Conservation (phyloP, 2,888 invertebrate species). For the Brachypalpus laphriformis region DNA sequence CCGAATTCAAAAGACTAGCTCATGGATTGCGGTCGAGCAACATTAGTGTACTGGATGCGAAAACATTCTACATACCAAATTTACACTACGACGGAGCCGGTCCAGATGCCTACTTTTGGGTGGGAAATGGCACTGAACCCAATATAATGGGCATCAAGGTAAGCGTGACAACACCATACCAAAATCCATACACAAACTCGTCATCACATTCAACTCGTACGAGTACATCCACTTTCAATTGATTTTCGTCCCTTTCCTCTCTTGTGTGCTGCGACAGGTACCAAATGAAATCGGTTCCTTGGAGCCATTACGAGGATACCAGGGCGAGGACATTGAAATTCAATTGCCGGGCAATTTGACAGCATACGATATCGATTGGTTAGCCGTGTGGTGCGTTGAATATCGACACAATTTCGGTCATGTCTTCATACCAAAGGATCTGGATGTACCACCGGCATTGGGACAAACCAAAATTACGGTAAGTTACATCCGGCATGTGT, state of each 20-base stretch:
- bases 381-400: conserved; percentile 95
- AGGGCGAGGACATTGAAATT: conserved; percentile 96
- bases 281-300: conserved; percentile 94
- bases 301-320: conserved; percentile 91
- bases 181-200: background rate
- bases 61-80: conserved; percentile 96
- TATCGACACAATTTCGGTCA: conserved; percentile 96
- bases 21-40: conserved; percentile 95
- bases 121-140: conserved; percentile 94
- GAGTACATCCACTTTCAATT: background rate
- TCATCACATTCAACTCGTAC: conserved; percentile 9
- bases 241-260: background rate
- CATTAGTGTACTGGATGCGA: conserved; percentile 94
- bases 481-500: conserved; percentile 80
- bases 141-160: conserved; percentile 92
- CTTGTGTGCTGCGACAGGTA: conserved; percentile 83
- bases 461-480: conserved; percentile 96
- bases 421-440: conserved; percentile 92
- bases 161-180: conserved; percentile 22
- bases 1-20: conserved; percentile 93
- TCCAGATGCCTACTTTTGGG: conserved; percentile 97
- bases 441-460: conserved; percentile 94
- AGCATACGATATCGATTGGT: conserved; percentile 95
- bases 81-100: conserved; percentile 96
- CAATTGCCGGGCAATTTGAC: conserved; percentile 92